Evolutionary conservation across 2,888 invertebrate species (phyloP).

Genomic region (Tricholauxania praeusta): DNA sequence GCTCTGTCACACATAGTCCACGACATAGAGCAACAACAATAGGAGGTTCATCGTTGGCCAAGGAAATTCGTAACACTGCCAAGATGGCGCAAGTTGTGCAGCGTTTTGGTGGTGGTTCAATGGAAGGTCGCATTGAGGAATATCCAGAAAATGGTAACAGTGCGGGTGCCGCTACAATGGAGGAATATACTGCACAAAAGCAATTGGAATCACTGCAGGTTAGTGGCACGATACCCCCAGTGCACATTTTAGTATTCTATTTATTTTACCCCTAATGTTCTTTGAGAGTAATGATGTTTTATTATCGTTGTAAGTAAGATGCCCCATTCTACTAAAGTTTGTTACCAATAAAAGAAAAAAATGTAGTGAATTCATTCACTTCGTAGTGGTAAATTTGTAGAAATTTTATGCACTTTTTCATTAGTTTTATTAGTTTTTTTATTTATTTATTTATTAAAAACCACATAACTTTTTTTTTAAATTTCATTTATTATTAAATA

Average conservation of each 20-base stretch:
- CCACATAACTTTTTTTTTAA: neutral
- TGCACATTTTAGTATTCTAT: neutral
- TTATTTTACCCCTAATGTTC: conserved; percentile 5
- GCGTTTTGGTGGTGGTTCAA: conserved; percentile 61
- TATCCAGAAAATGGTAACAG: conserved; percentile 57
- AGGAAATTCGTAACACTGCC: conserved; percentile 62
- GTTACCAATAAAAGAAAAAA: no score
- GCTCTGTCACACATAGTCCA: conserved; percentile 81
- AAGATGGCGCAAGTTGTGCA: conserved; percentile 63
- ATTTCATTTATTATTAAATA: no score
- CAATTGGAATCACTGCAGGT: conserved; percentile 62
- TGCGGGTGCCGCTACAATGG: conserved; percentile 31
- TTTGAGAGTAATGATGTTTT: conserved; percentile 9
- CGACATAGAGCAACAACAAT: conserved; percentile 75
- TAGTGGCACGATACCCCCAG: neutral
- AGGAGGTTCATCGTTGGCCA: conserved; percentile 69
- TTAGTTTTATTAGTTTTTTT: neutral
- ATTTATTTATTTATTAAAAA: neutral
- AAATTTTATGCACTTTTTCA: neutral
- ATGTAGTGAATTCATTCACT: no score
- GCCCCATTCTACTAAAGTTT: neutral
- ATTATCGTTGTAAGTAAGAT: conserved; percentile 29
- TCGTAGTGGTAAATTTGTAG: no score
- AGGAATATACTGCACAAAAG: conserved; percentile 44
- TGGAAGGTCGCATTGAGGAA: conserved; percentile 65